A percentile compares a stretch with the other conserved stretches of the same genome.
Evolutionary conservation across 2,888 invertebrate species (phyloP).

Genomic region (Dorcus hopei): DNA sequence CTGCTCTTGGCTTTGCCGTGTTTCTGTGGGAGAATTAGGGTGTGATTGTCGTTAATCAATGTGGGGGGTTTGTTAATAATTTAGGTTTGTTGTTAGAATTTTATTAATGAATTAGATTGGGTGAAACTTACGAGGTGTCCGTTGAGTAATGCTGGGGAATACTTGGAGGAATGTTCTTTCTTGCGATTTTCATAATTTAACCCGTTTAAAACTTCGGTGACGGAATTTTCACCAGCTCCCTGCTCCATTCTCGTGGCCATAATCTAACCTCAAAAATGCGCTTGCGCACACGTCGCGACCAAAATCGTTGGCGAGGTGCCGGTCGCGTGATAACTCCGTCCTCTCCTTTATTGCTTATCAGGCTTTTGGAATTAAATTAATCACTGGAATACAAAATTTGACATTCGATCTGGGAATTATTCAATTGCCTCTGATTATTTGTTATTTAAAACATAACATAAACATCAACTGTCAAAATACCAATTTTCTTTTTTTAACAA

Average conservation of each 20-base stretch:
- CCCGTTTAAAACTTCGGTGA: conserved; percentile 28
- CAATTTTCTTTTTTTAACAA: no score
- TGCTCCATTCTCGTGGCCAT: conserved; percentile 30
- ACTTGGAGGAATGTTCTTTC: conserved; percentile 17
- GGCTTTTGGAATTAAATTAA: background rate
- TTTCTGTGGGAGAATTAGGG: conserved; percentile 10
- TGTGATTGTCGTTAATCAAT: background rate
- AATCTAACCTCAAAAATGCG: conserved; percentile 21
- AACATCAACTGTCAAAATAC: no score
- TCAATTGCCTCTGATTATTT: conserved; percentile 8
- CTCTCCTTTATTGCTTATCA: conserved; percentile 10
- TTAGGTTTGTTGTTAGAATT: background rate
- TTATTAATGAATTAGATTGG: conserved; percentile 1
- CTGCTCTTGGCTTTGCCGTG: conserved; percentile 12
- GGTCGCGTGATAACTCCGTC: conserved; percentile 19
- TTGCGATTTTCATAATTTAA: conserved; percentile 20
- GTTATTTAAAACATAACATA: background rate
- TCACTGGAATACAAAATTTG: conserved; percentile 12
- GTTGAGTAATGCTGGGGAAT: conserved; percentile 23
- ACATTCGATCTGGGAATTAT: conserved; percentile 9
- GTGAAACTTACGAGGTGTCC: conserved; percentile 27
- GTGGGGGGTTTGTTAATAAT: no score
- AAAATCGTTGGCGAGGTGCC: conserved; percentile 15
- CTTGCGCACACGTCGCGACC: conserved; percentile 19
- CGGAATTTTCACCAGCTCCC: conserved; percentile 26